Evolutionary conservation across 2,113 vertebrate species (phyloP).

Genomic region (Xiphorhynchus elegans): DNA sequence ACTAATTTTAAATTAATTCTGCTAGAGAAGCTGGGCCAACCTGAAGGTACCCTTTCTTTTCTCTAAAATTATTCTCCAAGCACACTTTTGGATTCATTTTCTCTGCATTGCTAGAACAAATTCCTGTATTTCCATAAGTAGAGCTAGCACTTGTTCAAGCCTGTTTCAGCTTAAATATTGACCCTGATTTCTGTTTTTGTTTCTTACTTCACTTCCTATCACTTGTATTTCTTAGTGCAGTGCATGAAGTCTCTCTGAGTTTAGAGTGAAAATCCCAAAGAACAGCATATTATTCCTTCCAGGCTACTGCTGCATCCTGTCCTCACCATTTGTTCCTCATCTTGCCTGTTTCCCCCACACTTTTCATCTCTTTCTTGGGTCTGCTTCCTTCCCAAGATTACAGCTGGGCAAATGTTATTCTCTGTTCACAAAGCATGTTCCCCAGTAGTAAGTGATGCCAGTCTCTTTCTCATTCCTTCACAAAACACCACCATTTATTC

Average conservation of each 20-base stretch:
- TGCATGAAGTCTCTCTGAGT: not conserved
- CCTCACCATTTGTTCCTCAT: not conserved
- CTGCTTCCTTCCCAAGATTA: not conserved
- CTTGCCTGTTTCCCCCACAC: not conserved
- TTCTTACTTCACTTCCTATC: not conserved
- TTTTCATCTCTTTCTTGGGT: not conserved
- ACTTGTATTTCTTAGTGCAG: not conserved
- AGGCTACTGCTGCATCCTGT: not conserved
- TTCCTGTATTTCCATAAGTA: not conserved
- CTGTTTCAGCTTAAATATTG: not conserved
- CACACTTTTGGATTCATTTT: not conserved
- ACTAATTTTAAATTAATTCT: not conserved
- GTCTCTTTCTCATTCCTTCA: not conserved
- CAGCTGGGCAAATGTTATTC: not conserved
- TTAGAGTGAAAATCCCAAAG: not conserved
- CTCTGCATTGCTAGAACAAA: not conserved
- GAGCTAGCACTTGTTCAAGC: not conserved
- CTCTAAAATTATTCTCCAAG: not conserved
- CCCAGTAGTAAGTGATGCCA: not conserved
- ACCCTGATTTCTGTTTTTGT: not conserved
- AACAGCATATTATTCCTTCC: not conserved
- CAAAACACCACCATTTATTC: not conserved
- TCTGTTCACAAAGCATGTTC: not conserved
- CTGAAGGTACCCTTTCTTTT: not conserved
- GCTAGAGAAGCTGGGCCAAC: not conserved